These are phyloP conservation scores for Belonocnema kinseyi DNA, from an alignment of 1,140 invertebrate species.

Conservation along the genomic window DNA sequence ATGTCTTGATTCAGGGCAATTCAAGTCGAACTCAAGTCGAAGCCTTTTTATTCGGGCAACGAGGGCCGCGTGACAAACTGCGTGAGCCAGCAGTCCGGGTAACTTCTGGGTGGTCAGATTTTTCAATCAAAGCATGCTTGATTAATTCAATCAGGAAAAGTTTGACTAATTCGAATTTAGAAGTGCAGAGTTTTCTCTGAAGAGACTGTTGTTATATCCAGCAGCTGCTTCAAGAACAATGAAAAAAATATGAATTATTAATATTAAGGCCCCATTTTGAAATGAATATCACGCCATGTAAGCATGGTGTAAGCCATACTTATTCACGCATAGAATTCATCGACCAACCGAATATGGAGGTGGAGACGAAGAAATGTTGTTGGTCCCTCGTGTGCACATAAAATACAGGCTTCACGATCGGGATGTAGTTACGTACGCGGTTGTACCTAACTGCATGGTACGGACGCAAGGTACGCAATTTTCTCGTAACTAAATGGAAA, in stretches of 20 bases:
- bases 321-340: slow-evolving; percentile 36
- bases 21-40: no score
- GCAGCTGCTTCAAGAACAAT: no score
- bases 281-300: slow-evolving; percentile 42
- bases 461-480: slow-evolving; percentile 61
- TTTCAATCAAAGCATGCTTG: no score
- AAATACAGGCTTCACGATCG: slow-evolving; percentile 59
- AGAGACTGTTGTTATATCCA: no score
- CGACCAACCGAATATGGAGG: slow-evolving; percentile 56
- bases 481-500: slow-evolving; percentile 73
- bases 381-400: slow-evolving; percentile 49
- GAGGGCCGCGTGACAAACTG: no score
- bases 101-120: no score
- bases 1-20: no score
- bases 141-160: no score
- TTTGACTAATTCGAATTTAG: no score
- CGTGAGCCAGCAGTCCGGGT: no score
- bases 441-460: slow-evolving; percentile 47
- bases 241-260: background rate
- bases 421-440: slow-evolving; percentile 47
- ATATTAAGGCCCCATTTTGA: slow-evolving; percentile 48
- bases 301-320: slow-evolving; percentile 31
- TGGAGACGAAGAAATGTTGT: slow-evolving; percentile 43
- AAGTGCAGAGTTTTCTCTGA: no score
- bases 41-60: no score